These are phyloP conservation scores for Calyptommatus sinebrachiatus DNA, from an alignment of 2,113 vertebrate genomes.

Conservation along the genomic window DNA sequence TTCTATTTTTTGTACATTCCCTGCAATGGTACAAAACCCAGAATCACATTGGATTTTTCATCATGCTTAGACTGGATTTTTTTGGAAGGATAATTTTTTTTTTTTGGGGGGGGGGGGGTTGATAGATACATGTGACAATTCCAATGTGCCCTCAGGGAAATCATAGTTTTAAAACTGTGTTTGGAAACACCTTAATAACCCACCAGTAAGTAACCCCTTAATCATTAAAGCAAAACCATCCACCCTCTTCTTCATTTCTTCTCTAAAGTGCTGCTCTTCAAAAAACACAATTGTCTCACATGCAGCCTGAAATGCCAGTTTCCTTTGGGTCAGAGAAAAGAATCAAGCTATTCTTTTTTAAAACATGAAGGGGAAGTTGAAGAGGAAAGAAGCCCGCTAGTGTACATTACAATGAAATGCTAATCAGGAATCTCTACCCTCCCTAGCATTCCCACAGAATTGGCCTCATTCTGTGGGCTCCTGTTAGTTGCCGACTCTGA, in stretches of 20 bases:
- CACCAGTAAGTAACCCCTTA: no score
- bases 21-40: no score
- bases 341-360: slow-evolving; percentile 59
- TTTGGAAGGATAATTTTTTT: no score
- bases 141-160: no score
- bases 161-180: no score
- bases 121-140: no score
- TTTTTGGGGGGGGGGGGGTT: no score
- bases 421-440: slow-evolving; percentile 28
- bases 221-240: slow-evolving; percentile 31
- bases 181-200: no score
- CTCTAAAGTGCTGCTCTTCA: slow-evolving; percentile 37
- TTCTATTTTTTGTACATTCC: no score
- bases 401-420: slow-evolving; percentile 21
- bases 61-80: no score
- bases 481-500: accelerated
- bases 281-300: slow-evolving; percentile 63
- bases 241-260: slow-evolving; percentile 45
- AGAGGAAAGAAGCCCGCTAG: slow-evolving; percentile 28
- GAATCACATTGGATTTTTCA: no score
- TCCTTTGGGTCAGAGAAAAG: slow-evolving; percentile 59
- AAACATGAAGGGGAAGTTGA: slow-evolving; percentile 61
- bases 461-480: background rate
- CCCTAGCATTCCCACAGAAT: slow-evolving; percentile 36
- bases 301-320: slow-evolving; percentile 43